Percentiles rank a stretch among this genome's conserved stretches.
phyloP scores from a whole-genome alignment of 2,888 invertebrate species.

The Ellobium chinense region DNA sequence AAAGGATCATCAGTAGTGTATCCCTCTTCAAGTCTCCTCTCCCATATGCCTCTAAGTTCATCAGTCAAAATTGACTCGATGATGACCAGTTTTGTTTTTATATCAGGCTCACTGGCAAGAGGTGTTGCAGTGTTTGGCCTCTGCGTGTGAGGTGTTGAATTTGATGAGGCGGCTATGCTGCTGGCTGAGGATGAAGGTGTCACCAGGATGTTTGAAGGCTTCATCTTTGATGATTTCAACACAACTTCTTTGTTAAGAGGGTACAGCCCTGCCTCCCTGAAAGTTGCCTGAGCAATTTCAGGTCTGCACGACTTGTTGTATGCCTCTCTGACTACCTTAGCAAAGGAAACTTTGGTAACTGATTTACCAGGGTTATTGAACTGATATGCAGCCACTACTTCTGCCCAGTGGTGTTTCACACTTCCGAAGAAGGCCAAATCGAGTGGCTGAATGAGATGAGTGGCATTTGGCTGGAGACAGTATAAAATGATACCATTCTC shows the following conservation, averaged over 20 bases:
- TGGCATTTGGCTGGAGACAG: background rate
- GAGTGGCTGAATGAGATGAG: constrained; percentile 3
- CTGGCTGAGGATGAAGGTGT: background rate
- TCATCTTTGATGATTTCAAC: background rate
- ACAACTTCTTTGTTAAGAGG: background rate
- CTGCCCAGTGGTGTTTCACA: constrained; percentile 8
- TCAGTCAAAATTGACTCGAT: background rate
- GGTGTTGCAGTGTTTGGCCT: background rate
- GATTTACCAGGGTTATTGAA: background rate
- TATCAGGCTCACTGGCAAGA: background rate
- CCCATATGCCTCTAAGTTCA: background rate
- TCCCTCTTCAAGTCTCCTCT: background rate
- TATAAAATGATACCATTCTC: background rate
- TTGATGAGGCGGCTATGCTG: background rate
- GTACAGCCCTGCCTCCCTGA: background rate
- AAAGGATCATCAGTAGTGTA: background rate
- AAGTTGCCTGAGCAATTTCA: background rate
- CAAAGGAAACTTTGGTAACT: background rate
- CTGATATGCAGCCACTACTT: constrained; percentile 1
- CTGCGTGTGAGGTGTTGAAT: background rate
- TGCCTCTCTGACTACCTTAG: constrained; percentile 4
- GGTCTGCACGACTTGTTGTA: background rate
- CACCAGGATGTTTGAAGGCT: background rate
- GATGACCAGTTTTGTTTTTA: background rate
- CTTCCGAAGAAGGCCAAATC: constrained; percentile 1